phyloP scores from a whole-genome alignment of 2,113 vertebrate genomes.

The Talpa occidentalis region DNA sequence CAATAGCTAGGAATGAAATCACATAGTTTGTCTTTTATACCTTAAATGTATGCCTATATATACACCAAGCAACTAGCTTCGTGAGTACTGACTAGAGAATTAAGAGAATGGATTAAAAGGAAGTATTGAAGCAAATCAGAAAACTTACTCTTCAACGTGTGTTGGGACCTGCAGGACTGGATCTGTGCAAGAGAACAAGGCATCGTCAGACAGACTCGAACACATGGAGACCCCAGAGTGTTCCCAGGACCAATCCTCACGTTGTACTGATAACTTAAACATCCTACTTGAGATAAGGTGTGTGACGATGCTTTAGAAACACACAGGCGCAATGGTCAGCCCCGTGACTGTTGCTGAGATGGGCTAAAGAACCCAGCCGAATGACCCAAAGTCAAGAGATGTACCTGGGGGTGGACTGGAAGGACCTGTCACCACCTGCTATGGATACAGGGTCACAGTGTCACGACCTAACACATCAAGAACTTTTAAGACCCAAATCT shows the following conservation, averaged over 20 bases:
- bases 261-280: neutral
- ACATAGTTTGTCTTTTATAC: too few relatives aligned
- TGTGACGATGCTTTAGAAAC: neutral
- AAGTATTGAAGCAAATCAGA: conserved; percentile 29
- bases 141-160: conserved; percentile 97
- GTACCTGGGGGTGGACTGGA: neutral
- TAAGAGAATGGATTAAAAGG: neutral
- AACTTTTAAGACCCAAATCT: conserved; percentile 14
- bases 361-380: neutral
- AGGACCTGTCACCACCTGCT: neutral
- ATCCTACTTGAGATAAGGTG: neutral
- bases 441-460: neutral
- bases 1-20: too few relatives aligned
- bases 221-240: neutral
- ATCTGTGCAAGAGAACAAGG: conserved; percentile 89
- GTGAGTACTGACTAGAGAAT: neutral
- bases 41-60: neutral
- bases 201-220: neutral
- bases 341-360: rapidly evolving
- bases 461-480: neutral
- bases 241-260: neutral
- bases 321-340: neutral
- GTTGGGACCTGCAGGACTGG: conserved; percentile 98
- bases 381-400: neutral
- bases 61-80: neutral